These are phyloP conservation scores for Palythoa grandis DNA, from an alignment of 92 coral and sea anemone species.

Conservation along the genomic window DNA sequence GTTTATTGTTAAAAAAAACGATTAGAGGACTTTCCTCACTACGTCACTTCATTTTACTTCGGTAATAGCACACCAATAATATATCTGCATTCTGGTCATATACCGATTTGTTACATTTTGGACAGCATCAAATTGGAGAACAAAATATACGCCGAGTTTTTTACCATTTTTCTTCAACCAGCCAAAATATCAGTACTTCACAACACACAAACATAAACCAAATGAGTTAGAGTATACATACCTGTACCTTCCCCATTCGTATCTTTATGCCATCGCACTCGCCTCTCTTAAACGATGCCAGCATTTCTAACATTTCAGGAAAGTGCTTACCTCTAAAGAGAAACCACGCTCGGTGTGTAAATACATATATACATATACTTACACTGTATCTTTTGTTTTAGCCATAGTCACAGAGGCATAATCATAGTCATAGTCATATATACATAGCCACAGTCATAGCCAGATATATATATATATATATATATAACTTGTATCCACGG, in stretches of 20 bases:
- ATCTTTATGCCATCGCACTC: slow-evolving; percentile 88
- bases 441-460: neutral
- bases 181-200: neutral
- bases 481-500: too few relatives aligned
- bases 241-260: slow-evolving; percentile 94
- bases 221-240: neutral
- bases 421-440: neutral
- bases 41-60: too few relatives aligned
- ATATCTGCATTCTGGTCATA: too few relatives aligned
- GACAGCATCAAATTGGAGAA: too few relatives aligned
- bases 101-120: too few relatives aligned
- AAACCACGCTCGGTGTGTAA: neutral
- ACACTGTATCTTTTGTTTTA: neutral
- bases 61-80: too few relatives aligned
- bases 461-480: too few relatives aligned
- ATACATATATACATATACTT: neutral
- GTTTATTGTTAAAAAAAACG: too few relatives aligned
- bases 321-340: slow-evolving; percentile 89
- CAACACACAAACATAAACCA: neutral
- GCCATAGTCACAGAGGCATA: neutral
- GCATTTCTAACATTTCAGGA: slow-evolving; percentile 82
- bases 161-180: too few relatives aligned
- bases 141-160: too few relatives aligned
- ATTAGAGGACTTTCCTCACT: too few relatives aligned
- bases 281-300: slow-evolving; percentile 94